These are phyloP conservation scores for Pristionchus pacificus DNA, from an alignment of 1,140 invertebrate species.

Conservation along the genomic window DNA sequence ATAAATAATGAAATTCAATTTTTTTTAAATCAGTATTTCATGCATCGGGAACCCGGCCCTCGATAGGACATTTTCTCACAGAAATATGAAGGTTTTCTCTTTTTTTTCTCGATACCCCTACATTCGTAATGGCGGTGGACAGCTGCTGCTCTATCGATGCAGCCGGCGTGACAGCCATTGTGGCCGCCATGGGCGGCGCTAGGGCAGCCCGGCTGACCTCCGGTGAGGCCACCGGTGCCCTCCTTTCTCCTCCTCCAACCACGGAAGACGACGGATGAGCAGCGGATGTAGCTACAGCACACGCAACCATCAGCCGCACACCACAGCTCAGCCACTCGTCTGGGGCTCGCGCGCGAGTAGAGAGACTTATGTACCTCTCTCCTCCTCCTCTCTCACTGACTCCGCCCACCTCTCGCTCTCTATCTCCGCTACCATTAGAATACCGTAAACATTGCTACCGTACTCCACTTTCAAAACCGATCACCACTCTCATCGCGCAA, in stretches of 20 bases:
- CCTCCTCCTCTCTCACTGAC: neutral
- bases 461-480: too few relatives aligned
- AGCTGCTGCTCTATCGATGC: neutral
- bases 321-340: neutral
- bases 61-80: too few relatives aligned
- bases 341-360: neutral
- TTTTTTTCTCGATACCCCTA: too few relatives aligned
- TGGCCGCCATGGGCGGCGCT: too few relatives aligned
- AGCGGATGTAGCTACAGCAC: neutral
- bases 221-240: neutral
- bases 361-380: neutral
- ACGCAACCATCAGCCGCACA: neutral
- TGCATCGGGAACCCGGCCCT: too few relatives aligned
- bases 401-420: too few relatives aligned
- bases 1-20: too few relatives aligned
- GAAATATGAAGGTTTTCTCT: too few relatives aligned
- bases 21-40: too few relatives aligned
- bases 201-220: neutral
- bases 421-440: too few relatives aligned
- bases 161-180: neutral
- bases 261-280: neutral
- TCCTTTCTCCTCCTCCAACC: neutral
- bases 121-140: neutral
- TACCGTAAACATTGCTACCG: too few relatives aligned
- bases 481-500: too few relatives aligned